These are phyloP conservation scores for Herpetotheres cachinnans DNA, from an alignment of 2,113 vertebrate species.

Conservation along the genomic window DNA sequence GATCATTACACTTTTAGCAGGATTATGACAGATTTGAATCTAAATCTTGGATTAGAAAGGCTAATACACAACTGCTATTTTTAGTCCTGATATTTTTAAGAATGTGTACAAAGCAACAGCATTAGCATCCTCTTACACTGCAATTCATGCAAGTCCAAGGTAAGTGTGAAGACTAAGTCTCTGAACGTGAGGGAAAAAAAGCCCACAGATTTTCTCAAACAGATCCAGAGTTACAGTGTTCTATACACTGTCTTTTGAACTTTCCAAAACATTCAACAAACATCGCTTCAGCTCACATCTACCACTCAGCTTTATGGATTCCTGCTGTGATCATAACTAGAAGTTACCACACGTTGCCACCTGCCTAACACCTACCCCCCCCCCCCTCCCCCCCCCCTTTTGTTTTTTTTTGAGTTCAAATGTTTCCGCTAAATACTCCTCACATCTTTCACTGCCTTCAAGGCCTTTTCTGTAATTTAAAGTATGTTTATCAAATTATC, in stretches of 20 bases:
- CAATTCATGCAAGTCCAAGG: not conserved
- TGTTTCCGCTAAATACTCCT: not conserved
- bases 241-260: not conserved
- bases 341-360: not conserved
- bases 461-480: not conserved
- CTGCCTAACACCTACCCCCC: too few relatives aligned
- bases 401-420: not conserved
- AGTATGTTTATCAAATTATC: not conserved
- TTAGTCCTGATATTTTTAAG: not conserved
- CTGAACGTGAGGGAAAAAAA: not conserved
- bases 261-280: not conserved
- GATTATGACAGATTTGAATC: not conserved
- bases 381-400: too few relatives aligned
- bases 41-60: not conserved
- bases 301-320: not conserved
- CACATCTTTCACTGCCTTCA: not conserved
- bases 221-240: not conserved
- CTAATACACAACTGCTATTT: not conserved
- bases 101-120: not conserved
- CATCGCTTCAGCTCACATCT: not conserved
- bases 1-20: not conserved
- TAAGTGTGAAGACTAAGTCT: not conserved
- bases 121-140: not conserved
- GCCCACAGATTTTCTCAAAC: not conserved
- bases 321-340: not conserved